A percentile compares a stretch with the other conserved stretches of the same genome.
phyloP scores from a whole-genome alignment of 1,140 invertebrate species.

The Maconellicoccus hirsutus region DNA sequence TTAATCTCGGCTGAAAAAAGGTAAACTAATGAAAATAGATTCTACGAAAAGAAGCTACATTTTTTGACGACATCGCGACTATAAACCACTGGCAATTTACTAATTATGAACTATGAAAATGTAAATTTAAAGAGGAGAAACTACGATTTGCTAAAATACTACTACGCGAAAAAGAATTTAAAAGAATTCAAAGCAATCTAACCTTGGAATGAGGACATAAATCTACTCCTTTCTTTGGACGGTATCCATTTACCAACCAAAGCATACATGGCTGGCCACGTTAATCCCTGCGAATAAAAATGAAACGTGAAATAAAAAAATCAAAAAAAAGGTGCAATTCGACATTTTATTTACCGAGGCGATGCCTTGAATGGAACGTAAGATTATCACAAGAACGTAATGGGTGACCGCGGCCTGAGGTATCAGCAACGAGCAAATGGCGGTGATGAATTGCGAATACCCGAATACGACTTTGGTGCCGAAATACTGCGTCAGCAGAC shows the following conservation, averaged over 20 bases:
- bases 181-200: conserved; percentile 29
- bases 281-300: conserved; percentile 51
- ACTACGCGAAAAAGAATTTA: no score
- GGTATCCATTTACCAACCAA: conserved; percentile 77
- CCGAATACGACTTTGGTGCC: conserved; percentile 70
- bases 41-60: no score
- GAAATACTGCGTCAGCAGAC: conserved; percentile 59
- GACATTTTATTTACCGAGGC: conserved; percentile 42
- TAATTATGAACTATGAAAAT: not conserved
- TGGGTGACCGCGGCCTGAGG: conserved; percentile 48
- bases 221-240: conserved; percentile 56
- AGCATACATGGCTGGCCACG: conserved; percentile 76
- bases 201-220: conserved; percentile 66
- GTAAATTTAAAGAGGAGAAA: no score
- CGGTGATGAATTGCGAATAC: conserved; percentile 52
- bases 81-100: conserved; percentile 3
- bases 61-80: not conserved
- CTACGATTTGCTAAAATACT: no score
- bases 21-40: no score
- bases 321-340: not conserved
- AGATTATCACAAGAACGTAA: conserved; percentile 45
- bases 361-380: conserved; percentile 53
- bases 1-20: no score
- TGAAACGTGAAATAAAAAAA: not conserved
- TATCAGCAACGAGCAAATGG: conserved; percentile 53